These are phyloP conservation scores for Dendrolimus pini DNA, from an alignment of 2,888 invertebrate species.

Conservation along the genomic window DNA sequence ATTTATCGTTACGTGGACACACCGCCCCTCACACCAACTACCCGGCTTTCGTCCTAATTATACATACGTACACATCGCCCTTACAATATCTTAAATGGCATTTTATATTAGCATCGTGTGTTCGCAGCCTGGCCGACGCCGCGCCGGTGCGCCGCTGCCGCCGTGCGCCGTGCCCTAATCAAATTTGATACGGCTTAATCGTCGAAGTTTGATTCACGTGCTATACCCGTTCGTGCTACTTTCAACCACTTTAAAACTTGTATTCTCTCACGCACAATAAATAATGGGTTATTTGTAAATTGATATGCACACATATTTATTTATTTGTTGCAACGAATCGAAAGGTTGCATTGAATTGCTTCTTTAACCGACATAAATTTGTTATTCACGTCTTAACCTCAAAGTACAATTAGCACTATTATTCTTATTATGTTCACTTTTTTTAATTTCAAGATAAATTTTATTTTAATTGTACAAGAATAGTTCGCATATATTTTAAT, in stretches of 20 bases:
- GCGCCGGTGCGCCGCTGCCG: conserved; percentile 22
- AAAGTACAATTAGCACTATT: no score
- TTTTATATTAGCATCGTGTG: conserved; percentile 18
- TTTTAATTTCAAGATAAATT: no score
- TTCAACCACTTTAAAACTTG: neutral
- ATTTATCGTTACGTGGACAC: conserved; percentile 71
- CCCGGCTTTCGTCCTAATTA: conserved; percentile 65
- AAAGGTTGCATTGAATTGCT: no score
- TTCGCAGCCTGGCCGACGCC: no score
- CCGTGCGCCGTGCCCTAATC: conserved; percentile 27
- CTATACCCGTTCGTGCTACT: conserved; percentile 21
- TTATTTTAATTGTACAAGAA: no score
- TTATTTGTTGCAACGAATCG: no score
- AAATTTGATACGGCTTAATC: conserved; percentile 47
- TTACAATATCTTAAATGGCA: conserved; percentile 58
- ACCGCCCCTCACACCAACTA: conserved; percentile 69
- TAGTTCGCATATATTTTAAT: no score
- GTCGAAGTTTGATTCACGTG: conserved; percentile 36
- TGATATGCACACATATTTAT: neutral
- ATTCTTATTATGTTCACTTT: no score
- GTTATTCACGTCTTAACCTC: no score
- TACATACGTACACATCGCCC: conserved; percentile 55
- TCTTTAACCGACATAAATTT: no score
- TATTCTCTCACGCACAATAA: neutral
- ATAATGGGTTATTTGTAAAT: neutral